Evolutionary conservation across 2,797 vertebrate genomes (phyloP).

Genomic region (Rhyacichthys aspro): DNA sequence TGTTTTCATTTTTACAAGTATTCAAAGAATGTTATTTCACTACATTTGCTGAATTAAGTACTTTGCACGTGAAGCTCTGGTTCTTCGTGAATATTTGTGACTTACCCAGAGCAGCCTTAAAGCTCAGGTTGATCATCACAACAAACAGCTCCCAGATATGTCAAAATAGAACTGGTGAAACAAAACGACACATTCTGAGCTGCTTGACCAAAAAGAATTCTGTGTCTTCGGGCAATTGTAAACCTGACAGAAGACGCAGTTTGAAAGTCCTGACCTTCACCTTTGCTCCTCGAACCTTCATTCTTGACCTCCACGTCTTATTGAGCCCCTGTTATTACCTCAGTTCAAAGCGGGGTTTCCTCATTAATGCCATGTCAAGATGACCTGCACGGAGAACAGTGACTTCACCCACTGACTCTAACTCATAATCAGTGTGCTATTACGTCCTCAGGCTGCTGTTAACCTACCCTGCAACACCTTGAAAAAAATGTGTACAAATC

Average conservation of each 20-base stretch:
- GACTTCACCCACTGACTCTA: constrained; percentile 15
- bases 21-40: constrained; percentile 79
- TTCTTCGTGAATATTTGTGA: constrained; percentile 46
- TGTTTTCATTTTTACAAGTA: constrained; percentile 70
- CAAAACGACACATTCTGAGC: neutral
- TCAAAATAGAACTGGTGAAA: constrained; percentile 10
- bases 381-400: constrained; percentile 22
- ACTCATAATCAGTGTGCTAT: constrained; percentile 5
- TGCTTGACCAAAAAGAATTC: constrained; percentile 42
- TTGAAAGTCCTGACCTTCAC: constrained; percentile 62
- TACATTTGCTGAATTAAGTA: constrained; percentile 64
- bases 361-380: constrained; percentile 28
- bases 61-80: constrained; percentile 31
- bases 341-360: constrained; percentile 39
- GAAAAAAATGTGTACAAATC: neutral
- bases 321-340: constrained; percentile 48
- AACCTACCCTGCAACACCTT: neutral
- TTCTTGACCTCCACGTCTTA: constrained; percentile 56
- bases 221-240: constrained; percentile 67
- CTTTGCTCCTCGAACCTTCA: constrained; percentile 66
- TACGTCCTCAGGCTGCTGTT: constrained; percentile 2
- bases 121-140: constrained; percentile 59
- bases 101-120: constrained; percentile 9
- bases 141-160: constrained; percentile 61
- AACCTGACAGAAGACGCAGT: constrained; percentile 62